phyloP scores from a whole-genome alignment of 2,797 vertebrate species.

The Pteronotus mesoamericanus region DNA sequence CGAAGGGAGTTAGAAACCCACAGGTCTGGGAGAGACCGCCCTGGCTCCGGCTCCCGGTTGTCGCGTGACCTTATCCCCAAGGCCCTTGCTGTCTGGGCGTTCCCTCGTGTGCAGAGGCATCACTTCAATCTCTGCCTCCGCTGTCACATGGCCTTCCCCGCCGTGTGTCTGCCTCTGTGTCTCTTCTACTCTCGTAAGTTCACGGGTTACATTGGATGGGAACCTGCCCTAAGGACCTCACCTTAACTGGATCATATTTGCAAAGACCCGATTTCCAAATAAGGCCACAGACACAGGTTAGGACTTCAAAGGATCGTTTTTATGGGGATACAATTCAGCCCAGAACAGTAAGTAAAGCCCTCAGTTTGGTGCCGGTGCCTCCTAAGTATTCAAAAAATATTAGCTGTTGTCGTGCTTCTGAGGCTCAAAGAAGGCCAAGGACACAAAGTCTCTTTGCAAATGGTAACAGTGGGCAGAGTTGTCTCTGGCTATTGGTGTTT shows the following conservation, averaged over 20 bases:
- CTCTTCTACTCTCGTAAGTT: neutral
- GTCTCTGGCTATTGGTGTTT: neutral
- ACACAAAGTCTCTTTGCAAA: neutral
- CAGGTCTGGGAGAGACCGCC: neutral
- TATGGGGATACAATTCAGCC: neutral
- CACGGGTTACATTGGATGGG: neutral
- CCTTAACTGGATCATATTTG: neutral
- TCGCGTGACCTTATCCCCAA: neutral
- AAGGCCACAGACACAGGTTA: neutral
- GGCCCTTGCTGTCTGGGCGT: neutral
- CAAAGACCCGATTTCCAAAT: neutral
- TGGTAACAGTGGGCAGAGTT: neutral
- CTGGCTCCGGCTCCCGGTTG: neutral
- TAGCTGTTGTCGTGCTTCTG: neutral
- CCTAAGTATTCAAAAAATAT: neutral
- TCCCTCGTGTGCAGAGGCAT: accelerated
- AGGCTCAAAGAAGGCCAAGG: neutral
- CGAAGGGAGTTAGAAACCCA: neutral
- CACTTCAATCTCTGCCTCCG: neutral
- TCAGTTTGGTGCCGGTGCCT: too few relatives aligned
- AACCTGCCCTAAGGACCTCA: neutral
- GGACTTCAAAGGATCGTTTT: too few relatives aligned
- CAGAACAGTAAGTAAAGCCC: neutral
- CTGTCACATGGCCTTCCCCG: too few relatives aligned
- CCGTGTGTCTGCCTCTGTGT: neutral